A percentile compares a stretch with the other conserved stretches of the same genome.
Conservation (phyloP, 2,113 vertebrate species). For the Amphiprion percula region DNA sequence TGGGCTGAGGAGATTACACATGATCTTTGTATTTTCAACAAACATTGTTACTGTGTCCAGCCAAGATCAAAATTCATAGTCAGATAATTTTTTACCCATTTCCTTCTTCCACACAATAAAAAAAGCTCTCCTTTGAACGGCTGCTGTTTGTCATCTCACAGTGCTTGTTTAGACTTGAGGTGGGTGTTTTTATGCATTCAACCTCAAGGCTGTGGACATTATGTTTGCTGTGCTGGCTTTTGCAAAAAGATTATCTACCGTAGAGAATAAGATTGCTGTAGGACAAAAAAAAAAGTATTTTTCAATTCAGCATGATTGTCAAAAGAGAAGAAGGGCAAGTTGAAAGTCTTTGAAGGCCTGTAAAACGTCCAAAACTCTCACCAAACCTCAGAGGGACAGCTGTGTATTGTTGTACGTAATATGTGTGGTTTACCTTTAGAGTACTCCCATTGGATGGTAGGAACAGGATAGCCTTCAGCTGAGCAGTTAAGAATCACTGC, state of each 20-base stretch:
- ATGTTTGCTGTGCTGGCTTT: conserved; percentile 50
- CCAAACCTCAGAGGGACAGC: not conserved
- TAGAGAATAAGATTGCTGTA: conserved; percentile 38
- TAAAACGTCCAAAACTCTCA: not conserved
- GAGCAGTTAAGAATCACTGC: conserved; percentile 97
- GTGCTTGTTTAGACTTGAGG: conserved; percentile 34
- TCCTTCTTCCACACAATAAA: conserved; percentile 12
- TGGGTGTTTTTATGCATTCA: conserved; percentile 49
- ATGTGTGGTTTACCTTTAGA: conserved; percentile 90
- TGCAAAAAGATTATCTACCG: conserved; percentile 24
- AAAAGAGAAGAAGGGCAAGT: conserved; percentile 15
- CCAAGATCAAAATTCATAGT: not conserved
- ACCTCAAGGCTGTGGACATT: conserved; percentile 66
- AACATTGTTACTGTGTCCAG: not conserved
- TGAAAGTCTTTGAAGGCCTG: not conserved
- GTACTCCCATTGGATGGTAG: conserved; percentile 98
- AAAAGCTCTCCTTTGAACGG: not conserved
- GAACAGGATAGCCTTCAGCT: conserved; percentile 97
- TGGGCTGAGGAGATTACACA: too few species aligned
- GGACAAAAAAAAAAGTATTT: conserved; percentile 29
- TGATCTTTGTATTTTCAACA: too few species aligned
- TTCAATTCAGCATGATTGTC: conserved; percentile 36
- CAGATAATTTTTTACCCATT: conserved; percentile 26
- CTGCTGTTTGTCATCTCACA: conserved; percentile 11
- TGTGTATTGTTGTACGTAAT: not conserved